Conservation (phyloP, 2,113 vertebrate genomes). For the Hemibagrus wyckioides region DNA sequence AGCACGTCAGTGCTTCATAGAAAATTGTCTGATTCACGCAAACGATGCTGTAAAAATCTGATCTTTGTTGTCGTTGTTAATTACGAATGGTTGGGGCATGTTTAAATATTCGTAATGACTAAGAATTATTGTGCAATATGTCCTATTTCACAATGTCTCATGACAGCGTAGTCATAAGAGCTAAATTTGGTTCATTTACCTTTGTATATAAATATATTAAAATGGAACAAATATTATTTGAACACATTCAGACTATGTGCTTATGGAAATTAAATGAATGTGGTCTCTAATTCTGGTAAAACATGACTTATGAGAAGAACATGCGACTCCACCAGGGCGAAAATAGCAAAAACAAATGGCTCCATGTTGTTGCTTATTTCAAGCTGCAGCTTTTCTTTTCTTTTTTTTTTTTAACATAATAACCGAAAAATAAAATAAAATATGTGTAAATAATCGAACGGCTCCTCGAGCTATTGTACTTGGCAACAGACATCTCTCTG, state of each 20-base stretch:
- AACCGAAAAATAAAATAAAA: not conserved
- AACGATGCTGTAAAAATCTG: not conserved
- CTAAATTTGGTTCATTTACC: not conserved
- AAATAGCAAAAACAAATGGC: not conserved
- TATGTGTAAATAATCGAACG: not conserved
- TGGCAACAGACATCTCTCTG: not conserved
- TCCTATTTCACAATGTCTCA: not conserved
- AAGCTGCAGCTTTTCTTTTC: not conserved
- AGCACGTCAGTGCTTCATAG: too few relatives aligned
- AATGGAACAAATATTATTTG: not conserved
- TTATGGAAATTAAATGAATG: not conserved
- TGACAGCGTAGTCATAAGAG: not conserved
- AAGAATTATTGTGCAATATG: not conserved
- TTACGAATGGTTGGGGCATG: not conserved
- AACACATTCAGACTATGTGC: not conserved
- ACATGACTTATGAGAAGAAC: not conserved
- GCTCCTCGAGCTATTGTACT: not conserved
- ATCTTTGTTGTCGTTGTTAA: not conserved
- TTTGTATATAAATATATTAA: not conserved
- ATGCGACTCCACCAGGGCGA: not conserved
- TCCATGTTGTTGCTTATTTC: not conserved
- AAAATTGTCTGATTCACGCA: not conserved
- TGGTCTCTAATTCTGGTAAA: not conserved
- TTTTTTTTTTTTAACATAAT: not conserved
- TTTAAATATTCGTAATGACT: not conserved